Percentiles rank a stretch among this genome's conserved stretches.
Evolutionary conservation across 2,113 vertebrate species (phyloP).

Genomic region (Austrofundulus limnaeus): DNA sequence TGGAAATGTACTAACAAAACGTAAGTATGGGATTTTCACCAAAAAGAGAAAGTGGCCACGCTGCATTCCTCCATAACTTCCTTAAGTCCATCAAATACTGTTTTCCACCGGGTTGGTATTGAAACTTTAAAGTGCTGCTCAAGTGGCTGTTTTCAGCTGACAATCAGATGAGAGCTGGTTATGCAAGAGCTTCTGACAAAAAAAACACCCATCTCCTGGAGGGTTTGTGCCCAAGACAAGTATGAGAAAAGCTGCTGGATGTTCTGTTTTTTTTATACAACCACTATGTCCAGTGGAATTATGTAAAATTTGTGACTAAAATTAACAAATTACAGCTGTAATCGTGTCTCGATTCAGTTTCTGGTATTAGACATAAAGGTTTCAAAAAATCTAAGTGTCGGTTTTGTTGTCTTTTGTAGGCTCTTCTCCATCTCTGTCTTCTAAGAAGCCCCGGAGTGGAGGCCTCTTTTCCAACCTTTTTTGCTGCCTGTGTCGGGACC

Average conservation of each 20-base stretch:
- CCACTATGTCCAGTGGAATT: no score
- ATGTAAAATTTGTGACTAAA: not conserved
- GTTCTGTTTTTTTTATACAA: no score
- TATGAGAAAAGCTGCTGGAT: conserved; percentile 28
- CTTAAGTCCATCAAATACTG: not conserved
- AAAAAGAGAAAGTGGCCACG: not conserved
- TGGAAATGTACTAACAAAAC: not conserved
- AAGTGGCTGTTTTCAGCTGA: conserved; percentile 17
- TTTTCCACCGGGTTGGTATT: not conserved
- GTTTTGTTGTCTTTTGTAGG: conserved; percentile 64
- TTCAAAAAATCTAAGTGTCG: no score
- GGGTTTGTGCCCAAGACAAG: conserved; percentile 30
- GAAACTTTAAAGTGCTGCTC: conserved; percentile 12
- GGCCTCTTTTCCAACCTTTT: conserved; percentile 87
- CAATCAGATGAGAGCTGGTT: conserved; percentile 26
- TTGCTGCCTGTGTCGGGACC: conserved; percentile 88
- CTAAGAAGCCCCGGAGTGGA: conserved; percentile 85
- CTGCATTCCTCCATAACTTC: not conserved
- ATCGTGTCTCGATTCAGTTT: not conserved
- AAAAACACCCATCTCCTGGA: conserved; percentile 7
- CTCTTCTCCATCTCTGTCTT: conserved; percentile 73
- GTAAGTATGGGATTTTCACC: not conserved
- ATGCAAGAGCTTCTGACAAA: conserved; percentile 32
- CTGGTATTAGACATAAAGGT: not conserved
- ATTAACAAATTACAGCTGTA: not conserved